Evolutionary conservation across 2,797 vertebrate species (phyloP).

Genomic region (Etheostoma nigrum): DNA sequence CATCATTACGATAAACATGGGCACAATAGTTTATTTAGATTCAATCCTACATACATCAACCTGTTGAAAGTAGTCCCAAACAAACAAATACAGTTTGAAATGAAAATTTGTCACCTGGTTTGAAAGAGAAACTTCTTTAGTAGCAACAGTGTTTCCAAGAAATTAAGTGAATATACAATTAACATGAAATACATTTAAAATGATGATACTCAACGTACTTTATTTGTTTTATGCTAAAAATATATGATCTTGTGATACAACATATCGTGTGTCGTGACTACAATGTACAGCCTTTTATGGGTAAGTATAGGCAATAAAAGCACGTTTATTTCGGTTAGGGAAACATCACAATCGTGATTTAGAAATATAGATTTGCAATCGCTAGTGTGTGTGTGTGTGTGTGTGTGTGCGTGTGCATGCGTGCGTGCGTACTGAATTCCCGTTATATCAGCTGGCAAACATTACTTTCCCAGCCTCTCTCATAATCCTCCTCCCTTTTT

Average conservation of each 20-base stretch:
- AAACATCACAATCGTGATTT: background rate
- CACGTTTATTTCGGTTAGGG: background rate
- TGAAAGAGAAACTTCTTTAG: background rate
- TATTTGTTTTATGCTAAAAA: too few relatives aligned
- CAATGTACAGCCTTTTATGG: background rate
- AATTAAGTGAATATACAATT: background rate
- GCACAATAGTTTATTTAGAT: background rate
- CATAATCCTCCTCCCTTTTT: constrained; percentile 57
- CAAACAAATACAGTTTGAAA: background rate
- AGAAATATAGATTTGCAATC: background rate
- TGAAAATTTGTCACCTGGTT: background rate
- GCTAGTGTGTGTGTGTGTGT: background rate
- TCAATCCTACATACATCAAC: too few relatives aligned
- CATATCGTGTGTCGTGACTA: background rate
- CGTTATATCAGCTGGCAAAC: constrained; percentile 66
- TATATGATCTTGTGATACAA: background rate
- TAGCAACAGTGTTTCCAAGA: background rate
- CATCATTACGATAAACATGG: background rate
- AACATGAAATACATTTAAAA: background rate
- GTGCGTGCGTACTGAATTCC: constrained; percentile 63
- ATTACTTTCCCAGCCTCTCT: constrained; percentile 67
- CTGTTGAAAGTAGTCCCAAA: background rate
- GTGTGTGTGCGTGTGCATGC: background rate
- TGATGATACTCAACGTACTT: too few relatives aligned
- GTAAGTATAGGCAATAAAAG: background rate